Evolutionary conservation across 1,140 invertebrate genomes (phyloP).

Genomic region (Drosophila oshimai): DNA sequence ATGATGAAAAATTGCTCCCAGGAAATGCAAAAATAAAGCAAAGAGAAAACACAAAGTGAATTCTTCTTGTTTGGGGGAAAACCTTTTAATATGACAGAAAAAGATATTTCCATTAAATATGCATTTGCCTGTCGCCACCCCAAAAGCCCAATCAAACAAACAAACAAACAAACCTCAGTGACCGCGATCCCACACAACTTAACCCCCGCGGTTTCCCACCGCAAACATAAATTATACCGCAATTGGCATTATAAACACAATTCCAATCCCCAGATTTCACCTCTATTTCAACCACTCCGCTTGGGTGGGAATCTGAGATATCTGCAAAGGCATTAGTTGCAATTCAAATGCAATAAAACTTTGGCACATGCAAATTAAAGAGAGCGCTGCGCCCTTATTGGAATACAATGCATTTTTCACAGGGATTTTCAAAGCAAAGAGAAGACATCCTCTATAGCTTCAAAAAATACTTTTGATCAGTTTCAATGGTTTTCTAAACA

Average conservation of each 20-base stretch:
- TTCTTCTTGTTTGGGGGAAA: conserved; percentile 3
- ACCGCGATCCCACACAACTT: conserved; percentile 59
- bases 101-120: conserved; percentile 32
- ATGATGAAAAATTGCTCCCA: conserved; percentile 49
- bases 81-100: conserved; percentile 6
- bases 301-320: conserved; percentile 36
- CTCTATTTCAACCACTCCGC: conserved; percentile 31
- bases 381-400: conserved; percentile 25
- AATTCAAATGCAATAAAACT: conserved; percentile 51
- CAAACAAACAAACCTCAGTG: conserved; percentile 16
- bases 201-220: conserved; percentile 53
- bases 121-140: conserved; percentile 8
- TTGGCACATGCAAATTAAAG: conserved; percentile 57
- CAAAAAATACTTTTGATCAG: not conserved
- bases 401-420: conserved; percentile 20
- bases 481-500: not conserved
- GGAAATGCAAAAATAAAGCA: conserved; percentile 44
- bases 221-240: conserved; percentile 52
- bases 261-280: conserved; percentile 62
- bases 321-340: conserved; percentile 30
- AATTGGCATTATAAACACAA: conserved; percentile 46
- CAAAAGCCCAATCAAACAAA: not conserved
- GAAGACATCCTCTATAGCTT: not conserved
- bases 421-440: not conserved
- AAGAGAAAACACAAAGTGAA: conserved; percentile 20